phyloP scores from a whole-genome alignment of 2,113 vertebrate genomes.

The Meleagris gallopavo region DNA sequence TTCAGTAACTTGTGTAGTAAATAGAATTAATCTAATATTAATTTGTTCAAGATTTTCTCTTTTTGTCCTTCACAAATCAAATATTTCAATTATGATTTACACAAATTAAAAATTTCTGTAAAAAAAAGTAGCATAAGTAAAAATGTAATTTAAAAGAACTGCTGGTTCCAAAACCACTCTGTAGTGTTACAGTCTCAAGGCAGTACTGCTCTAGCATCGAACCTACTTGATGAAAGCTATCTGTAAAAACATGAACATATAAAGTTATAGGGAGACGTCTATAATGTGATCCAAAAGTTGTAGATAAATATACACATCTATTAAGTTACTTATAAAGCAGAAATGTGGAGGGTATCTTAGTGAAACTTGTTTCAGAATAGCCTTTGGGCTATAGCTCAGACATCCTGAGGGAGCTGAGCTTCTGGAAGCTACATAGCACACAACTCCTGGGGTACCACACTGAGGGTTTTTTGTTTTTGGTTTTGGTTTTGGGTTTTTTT shows the following conservation, averaged over 20 bases:
- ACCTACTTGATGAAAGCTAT: background rate
- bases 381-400: background rate
- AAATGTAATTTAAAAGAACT: background rate
- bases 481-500: background rate
- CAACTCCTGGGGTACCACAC: background rate
- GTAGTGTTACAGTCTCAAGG: background rate
- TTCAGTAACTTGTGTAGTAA: conserved; percentile 30
- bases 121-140: background rate
- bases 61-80: background rate
- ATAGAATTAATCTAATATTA: conserved; percentile 40
- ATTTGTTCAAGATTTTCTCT: too few species aligned
- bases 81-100: background rate
- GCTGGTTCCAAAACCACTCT: background rate
- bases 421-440: background rate
- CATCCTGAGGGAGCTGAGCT: background rate
- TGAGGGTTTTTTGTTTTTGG: too few species aligned
- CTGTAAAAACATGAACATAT: background rate
- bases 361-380: background rate
- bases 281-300: background rate
- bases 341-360: background rate
- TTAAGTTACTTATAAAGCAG: background rate
- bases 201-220: background rate
- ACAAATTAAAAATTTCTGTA: background rate
- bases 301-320: background rate
- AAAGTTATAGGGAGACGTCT: background rate